These are phyloP conservation scores for Enhydra lutris DNA, from an alignment of 2,113 vertebrate genomes.

Conservation along the genomic window DNA sequence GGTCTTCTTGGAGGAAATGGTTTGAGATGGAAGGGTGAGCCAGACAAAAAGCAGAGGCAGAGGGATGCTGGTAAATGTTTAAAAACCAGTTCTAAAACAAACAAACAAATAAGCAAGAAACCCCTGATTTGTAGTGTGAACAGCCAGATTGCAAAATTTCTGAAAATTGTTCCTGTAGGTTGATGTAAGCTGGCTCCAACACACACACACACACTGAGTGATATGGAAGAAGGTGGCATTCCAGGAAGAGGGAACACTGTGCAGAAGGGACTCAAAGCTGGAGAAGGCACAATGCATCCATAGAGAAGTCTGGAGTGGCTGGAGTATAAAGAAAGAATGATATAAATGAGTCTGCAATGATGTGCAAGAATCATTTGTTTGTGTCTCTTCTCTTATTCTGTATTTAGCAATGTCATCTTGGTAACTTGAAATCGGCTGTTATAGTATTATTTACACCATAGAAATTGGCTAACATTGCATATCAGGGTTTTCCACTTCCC, in stretches of 20 bases:
- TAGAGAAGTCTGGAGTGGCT: not conserved
- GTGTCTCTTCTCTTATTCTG: not conserved
- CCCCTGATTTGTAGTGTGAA: not conserved
- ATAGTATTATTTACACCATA: not conserved
- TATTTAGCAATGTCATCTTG: not conserved
- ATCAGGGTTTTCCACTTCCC: not conserved
- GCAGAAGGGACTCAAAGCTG: not conserved
- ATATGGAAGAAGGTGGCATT: not conserved
- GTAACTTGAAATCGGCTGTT: not conserved
- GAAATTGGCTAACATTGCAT: not conserved
- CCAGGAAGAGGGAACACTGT: not conserved
- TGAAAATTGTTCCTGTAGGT: not conserved
- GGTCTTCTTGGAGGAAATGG: not conserved
- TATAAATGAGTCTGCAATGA: not conserved
- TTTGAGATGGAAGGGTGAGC: not conserved
- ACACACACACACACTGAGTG: not conserved
- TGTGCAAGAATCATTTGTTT: not conserved
- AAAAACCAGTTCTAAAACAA: not conserved
- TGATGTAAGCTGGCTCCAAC: not conserved
- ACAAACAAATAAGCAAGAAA: not conserved
- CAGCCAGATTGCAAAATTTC: not conserved
- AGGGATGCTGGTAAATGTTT: not conserved
- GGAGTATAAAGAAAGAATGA: not conserved
- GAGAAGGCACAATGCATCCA: not conserved
- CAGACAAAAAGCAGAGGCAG: not conserved